A percentile compares a stretch with the other conserved stretches of the same genome.
phyloP scores from a whole-genome alignment of 2,888 invertebrate species.

The Chymomyza fuscimana region DNA sequence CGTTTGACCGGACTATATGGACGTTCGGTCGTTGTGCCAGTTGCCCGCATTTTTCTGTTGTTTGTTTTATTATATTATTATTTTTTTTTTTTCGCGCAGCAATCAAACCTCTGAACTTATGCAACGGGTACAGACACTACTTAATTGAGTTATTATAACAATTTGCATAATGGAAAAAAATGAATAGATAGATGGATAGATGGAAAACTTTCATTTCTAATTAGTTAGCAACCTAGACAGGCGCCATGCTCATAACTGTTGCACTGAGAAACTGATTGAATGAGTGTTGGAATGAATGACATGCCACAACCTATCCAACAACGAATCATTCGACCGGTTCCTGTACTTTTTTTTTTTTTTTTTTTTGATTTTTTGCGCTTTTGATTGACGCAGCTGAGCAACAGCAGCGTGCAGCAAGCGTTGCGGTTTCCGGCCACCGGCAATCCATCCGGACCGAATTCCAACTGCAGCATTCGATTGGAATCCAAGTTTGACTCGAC shows the following conservation, averaged over 20 bases:
- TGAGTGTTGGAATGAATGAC: not conserved
- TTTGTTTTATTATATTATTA: not conserved
- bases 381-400: constrained; percentile 65
- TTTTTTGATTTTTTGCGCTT: constrained; percentile 31
- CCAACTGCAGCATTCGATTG: constrained; percentile 6
- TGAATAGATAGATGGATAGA: not conserved
- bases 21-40: constrained; percentile 69
- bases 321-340: constrained; percentile 7
- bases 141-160: constrained; percentile 69
- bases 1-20: not conserved
- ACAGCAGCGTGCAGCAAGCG: constrained; percentile 25
- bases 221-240: not conserved
- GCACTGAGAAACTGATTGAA: not conserved
- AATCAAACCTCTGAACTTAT: constrained; percentile 2
- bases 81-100: not conserved
- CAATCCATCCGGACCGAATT: constrained; percentile 2
- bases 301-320: not conserved
- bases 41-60: constrained; percentile 63
- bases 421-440: constrained; percentile 65
- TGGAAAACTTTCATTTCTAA: not conserved
- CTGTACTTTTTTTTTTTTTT: constrained; percentile 10
- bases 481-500: not conserved
- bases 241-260: not conserved
- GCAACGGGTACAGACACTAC: constrained; percentile 29
- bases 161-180: constrained; percentile 62